Base-by-base conservation (phyloP, 2,113 vertebrate species). In the Elephas maximus region DNA sequence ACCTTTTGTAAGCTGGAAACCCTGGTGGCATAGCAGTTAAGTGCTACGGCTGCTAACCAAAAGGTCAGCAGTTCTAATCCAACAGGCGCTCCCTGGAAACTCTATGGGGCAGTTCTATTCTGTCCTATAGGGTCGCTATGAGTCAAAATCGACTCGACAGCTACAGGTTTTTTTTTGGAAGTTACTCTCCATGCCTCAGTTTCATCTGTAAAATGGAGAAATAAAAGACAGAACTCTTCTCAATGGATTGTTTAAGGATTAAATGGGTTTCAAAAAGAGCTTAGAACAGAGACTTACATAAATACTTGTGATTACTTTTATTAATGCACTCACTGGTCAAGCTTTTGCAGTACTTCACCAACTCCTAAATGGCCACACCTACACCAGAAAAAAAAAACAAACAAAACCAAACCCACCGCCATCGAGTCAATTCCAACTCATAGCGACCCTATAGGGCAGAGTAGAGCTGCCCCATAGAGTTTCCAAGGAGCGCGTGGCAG, bases 181-280 rank as follows among this genome's bases (percentile, higher is more conserved):
- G 24, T 67, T 81, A 82, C 2, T 77, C 21, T 77, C 69, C 82
- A 23, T 84, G 41, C 17, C 30, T 67, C 53, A 76, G 26, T 83
- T 90, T 79, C 37, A 79, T 57, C 53, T 73, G 41, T 51, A 92
- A 92, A 85, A 90, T 51, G 26, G 33, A 73, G 0, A 62, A 33
- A 45, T 82, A 90, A 91, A 93, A 67, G 88, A 67, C 0, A 87
- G 45, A 94, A 88, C 8, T 57, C 21, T 92, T 60, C 48, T 82
- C 21, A 80, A 45, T 21, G 18, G 57, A 71, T 62, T 96, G 6
- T 51, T 82, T 26, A 62, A 79, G 14, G 48, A 91, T 45, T 81
- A 84, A 77, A 89, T 24, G 37, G 77, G 26, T 73, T 87, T 91
- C 67, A 90, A 20, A 53, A 74, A 74, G 45, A 57, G 51, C 65